Evolutionary conservation across 2,113 vertebrate genomes (phyloP), one percentile per base, ranked within the genome.

Genomic region (Herpetotheres cachinnans): DNA sequence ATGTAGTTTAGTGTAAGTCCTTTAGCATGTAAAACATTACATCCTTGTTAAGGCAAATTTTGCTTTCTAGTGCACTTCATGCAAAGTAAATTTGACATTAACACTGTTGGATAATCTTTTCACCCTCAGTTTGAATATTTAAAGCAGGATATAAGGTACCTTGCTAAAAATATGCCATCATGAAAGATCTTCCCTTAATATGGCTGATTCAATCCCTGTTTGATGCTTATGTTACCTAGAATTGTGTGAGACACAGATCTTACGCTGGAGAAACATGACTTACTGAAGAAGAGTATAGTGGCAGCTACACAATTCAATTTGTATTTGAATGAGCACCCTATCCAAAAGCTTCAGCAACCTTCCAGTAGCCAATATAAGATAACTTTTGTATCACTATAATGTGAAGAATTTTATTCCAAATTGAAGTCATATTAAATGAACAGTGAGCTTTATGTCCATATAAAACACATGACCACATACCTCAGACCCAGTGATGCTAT

Each of bases 21-120:
- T 93, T 92, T 63, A 86, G 29, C 1, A 0, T 71, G 32, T 44
- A 50, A n/a, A n/a, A n/a, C n/a, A n/a, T n/a, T n/a, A n/a, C n/a
- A 77, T 90, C 46, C 81, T 85, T 67, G 56, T 62, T 91, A 86
- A 86, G 67, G 50, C 0, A 1, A 92, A 86, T 94, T 78, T 96
- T 97, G 47, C 50, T 84, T 94, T 94, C 63, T 89, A 91, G 63
- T 66, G 77, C 42, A 67, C 42, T 94, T 89, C 38, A 84, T 36
- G 50, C 22, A 84, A 96, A 91, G 77, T 67, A 91, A 89, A 92
- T 95, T 94, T 87, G 20, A 86, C 52, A 82, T 84, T 91, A 95
- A 84, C 86, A 63, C 29, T 52, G 18, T 22, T 71, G 56, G 59
- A 71, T 84, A 91, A 84, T 82, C 50, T 82, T 95, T 89, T 50